Base-by-base conservation (phyloP, 2,888 invertebrate species). In the Drepana falcataria region DNA sequence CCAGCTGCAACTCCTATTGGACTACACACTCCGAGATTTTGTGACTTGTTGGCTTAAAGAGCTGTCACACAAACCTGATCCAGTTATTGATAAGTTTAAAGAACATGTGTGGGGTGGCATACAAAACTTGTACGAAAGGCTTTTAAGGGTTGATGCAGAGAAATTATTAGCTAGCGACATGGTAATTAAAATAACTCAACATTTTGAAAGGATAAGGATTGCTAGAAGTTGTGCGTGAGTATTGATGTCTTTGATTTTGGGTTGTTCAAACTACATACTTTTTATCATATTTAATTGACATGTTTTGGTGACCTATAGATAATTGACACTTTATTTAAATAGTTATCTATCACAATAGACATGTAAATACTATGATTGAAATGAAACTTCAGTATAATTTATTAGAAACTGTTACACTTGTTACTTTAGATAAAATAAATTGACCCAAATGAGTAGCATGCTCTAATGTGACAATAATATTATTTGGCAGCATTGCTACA, bases 101-200 rank as follows among this genome's bases (percentile, higher is more conserved):
- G 95, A 95, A 72, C 96, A 97, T 79, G 84, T 96, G 52, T 97
- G 97, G 97, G 94, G 94, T 60, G 95, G 95, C 35, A 92, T 97
- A 63, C 95, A 95, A 74, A 90, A 84, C 64, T 83, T 97, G 48
- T 94, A 95, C 73, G 95, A 95, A 56, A 93, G 96, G 65, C 86
- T 96, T 47, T 89, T 93, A 4, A 93, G 94, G 71, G 93, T 97
- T 48, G 97, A 97, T 87, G 94, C 95, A 57, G 95, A 96, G 53
- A 96, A 95, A 82, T 88, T 97, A 54, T 92, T 97, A 55, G 96
- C 97, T 2, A 94, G 93, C 74, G 96, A 96, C 78, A 94, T 97
- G 91, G 94, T 96, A 2, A 94, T 93, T 59, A 95, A 94, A 79
- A 93, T 97, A 37, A 95, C 96, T 7, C 93, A 94, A 58, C 97